Evolutionary conservation across 2,888 invertebrate species (phyloP).

Genomic region (Macrophya alboannulata): DNA sequence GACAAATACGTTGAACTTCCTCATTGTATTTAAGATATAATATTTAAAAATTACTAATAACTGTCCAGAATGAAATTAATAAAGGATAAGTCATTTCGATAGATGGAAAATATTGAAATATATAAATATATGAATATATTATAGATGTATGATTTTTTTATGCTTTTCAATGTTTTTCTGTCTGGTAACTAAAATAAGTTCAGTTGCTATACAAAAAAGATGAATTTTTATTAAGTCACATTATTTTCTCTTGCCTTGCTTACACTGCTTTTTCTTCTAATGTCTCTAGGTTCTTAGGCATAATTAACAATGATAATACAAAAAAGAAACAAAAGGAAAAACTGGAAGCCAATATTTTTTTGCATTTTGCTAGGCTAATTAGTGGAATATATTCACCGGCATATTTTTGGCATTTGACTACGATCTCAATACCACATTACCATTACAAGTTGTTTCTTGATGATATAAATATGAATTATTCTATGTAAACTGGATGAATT

Average conservation of each 20-base stretch:
- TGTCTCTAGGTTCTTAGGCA: not conserved
- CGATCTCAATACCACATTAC: slow-evolving; percentile 57
- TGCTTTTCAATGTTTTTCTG: not conserved
- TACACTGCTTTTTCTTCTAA: not conserved
- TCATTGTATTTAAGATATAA: slow-evolving; percentile 20
- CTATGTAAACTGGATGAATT: slow-evolving; percentile 68
- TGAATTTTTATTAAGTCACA: slow-evolving; percentile 24
- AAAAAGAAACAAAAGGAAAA: not conserved
- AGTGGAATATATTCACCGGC: slow-evolving; percentile 41
- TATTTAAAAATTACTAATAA: slow-evolving; percentile 6
- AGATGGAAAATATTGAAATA: not conserved
- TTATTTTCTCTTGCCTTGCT: not conserved
- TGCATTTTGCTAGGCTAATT: slow-evolving; percentile 44
- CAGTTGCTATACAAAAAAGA: not conserved
- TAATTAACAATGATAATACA: not conserved
- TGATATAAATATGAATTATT: slow-evolving; percentile 62
- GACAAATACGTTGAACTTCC: slow-evolving; percentile 7
- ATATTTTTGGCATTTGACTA: slow-evolving; percentile 55
- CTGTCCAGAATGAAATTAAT: slow-evolving; percentile 36
- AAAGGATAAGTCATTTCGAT: not conserved
- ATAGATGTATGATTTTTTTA: slow-evolving; percentile 20
- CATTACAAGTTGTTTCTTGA: slow-evolving; percentile 57
- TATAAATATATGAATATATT: not conserved
- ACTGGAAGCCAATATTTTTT: not conserved
- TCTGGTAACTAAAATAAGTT: slow-evolving; percentile 18